Conservation (phyloP, 2,888 invertebrate genomes). For the Dusona sp. region DNA sequence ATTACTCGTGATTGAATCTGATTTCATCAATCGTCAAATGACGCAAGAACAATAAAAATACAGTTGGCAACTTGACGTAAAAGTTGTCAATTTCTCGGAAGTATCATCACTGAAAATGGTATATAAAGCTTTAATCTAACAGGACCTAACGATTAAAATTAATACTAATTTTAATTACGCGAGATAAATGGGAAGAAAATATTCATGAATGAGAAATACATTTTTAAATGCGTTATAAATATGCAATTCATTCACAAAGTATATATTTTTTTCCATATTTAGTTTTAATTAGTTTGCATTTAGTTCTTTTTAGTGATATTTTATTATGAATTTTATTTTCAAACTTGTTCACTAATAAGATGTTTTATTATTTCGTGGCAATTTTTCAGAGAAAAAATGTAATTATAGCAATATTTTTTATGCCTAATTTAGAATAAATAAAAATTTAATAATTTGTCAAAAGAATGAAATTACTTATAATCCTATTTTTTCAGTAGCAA, state of each 20-base stretch:
- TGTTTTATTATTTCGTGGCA: not conserved
- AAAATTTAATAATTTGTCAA: not conserved
- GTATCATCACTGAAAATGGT: not conserved
- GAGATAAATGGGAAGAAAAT: not conserved
- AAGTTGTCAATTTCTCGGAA: not conserved
- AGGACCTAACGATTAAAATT: not conserved
- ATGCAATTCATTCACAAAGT: not conserved
- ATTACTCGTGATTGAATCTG: conserved; percentile 56
- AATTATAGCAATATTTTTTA: not conserved
- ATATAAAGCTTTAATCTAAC: not conserved
- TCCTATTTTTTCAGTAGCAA: not conserved
- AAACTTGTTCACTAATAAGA: no score
- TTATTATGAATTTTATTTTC: not conserved
- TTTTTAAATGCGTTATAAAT: not conserved
- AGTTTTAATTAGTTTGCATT: not conserved
- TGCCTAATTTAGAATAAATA: not conserved
- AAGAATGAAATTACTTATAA: not conserved
- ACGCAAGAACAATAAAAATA: conserved; percentile 22
- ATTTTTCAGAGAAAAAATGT: no score
- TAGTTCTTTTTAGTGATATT: not conserved
- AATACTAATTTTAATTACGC: not conserved
- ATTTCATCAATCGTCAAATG: conserved; percentile 35
- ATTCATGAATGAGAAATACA: not conserved
- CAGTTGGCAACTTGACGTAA: not conserved
- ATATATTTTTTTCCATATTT: not conserved